Evolutionary conservation across 2,888 invertebrate species (phyloP).

Genomic region (Vanessa cardui): DNA sequence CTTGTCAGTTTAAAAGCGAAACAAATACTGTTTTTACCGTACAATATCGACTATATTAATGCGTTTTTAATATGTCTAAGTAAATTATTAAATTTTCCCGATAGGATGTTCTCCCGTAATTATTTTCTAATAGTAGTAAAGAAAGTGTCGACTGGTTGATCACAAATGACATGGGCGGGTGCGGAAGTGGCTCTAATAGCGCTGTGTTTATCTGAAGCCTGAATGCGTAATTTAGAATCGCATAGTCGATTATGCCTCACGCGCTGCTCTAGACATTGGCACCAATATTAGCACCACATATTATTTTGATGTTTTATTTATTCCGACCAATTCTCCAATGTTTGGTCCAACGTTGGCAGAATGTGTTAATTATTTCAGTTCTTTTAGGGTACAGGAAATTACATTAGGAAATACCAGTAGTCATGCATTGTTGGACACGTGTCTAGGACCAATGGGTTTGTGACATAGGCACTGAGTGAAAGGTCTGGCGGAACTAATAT

Average conservation of each 20-base stretch:
- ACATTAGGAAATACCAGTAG: conserved; percentile 12
- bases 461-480: conserved; percentile 20
- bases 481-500: conserved; percentile 37
- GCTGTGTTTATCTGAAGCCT: conserved; percentile 1
- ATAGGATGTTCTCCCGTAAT: conserved; percentile 12
- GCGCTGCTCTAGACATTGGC: not conserved
- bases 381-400: not conserved
- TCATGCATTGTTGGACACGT: conserved; percentile 9
- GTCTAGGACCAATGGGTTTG: conserved; percentile 23
- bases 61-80: not conserved
- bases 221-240: conserved; percentile 7
- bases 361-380: not conserved
- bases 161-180: conserved; percentile 5
- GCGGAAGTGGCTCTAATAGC: conserved; percentile 17
- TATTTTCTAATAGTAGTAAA: conserved; percentile 12
- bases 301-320: no score
- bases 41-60: not conserved
- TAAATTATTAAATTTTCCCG: conserved; percentile 2
- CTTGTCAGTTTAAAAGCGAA: not conserved
- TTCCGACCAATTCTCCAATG: not conserved
- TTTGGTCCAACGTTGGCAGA: not conserved
- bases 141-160: conserved; percentile 17
- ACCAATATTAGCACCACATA: not conserved
- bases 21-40: no score
- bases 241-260: not conserved